Percentiles rank a stretch among this genome's conserved stretches.
Conservation (phyloP, 2,797 vertebrate species). For the Lacerta agilis region DNA sequence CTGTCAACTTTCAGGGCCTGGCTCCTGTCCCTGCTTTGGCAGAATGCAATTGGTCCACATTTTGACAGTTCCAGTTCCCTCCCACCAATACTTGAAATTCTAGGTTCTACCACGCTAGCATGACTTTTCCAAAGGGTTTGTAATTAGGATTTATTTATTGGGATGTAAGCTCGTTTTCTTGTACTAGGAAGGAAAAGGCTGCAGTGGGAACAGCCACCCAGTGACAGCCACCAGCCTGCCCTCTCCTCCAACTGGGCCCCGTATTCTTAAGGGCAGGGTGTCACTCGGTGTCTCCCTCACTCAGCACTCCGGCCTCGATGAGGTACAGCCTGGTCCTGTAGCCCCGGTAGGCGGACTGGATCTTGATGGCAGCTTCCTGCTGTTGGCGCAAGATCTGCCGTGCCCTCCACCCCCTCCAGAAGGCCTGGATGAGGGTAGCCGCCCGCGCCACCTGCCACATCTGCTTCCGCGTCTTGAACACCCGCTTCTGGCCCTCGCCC, state of each 20-base stretch:
- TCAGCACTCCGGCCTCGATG: neutral
- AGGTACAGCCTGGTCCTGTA: conserved; percentile 32
- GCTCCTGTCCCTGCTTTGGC: neutral
- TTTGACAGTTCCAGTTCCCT: neutral
- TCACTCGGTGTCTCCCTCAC: conserved; percentile 12
- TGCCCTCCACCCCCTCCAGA: conserved; percentile 28
- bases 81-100: neutral
- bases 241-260: neutral
- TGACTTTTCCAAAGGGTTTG: neutral
- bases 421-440: conserved; percentile 42
- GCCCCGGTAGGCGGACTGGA: conserved; percentile 41
- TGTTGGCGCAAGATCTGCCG: neutral
- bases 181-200: neutral
- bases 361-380: neutral
- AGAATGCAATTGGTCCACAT: neutral
- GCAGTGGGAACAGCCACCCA: too few relatives aligned
- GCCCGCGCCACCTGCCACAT: conserved; percentile 12
- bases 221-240: neutral
- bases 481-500: conserved; percentile 3
- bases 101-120: neutral
- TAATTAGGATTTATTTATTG: conserved; percentile 10
- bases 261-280: too few relatives aligned
- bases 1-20: neutral
- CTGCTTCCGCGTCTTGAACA: conserved; percentile 40
- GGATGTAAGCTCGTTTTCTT: neutral